These are phyloP conservation scores for Papilio gigon DNA, from an alignment of 2,888 invertebrate species.

Conservation along the genomic window DNA sequence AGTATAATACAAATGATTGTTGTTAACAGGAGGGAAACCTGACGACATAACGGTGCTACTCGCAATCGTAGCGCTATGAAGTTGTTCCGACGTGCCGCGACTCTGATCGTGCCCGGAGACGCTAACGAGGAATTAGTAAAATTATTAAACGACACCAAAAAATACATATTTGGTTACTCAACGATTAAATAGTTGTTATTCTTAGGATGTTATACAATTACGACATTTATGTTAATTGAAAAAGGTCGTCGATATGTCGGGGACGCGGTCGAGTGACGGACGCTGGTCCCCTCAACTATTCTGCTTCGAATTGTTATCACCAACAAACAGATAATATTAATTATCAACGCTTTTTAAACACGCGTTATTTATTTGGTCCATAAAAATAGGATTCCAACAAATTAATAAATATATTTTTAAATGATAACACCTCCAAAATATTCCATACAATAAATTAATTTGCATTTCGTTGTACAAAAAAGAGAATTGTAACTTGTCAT, in stretches of 20 bases:
- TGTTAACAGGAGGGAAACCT: slow-evolving; percentile 95
- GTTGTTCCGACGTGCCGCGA: slow-evolving; percentile 70
- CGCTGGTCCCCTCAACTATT: slow-evolving; percentile 38
- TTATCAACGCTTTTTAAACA: neutral
- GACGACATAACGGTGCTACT: slow-evolving; percentile 99
- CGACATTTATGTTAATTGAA: slow-evolving; percentile 25
- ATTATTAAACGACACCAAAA: slow-evolving; percentile 74
- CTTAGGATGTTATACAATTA: slow-evolving; percentile 21
- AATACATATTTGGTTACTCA: slow-evolving; percentile 41
- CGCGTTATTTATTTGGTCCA: neutral
- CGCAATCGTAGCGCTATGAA: slow-evolving; percentile 93
- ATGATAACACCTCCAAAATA: neutral
- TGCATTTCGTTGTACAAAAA: neutral
- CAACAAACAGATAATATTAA: slow-evolving; percentile 2
- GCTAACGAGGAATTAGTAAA: slow-evolving; percentile 62
- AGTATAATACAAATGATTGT: slow-evolving; percentile 49
- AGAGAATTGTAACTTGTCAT: neutral
- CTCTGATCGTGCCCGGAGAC: slow-evolving; percentile 58
- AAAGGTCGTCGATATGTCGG: slow-evolving; percentile 1
- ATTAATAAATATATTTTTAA: neutral
- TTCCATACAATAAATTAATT: neutral
- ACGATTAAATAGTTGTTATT: slow-evolving; percentile 31
- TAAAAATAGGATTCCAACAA: neutral
- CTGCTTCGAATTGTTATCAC: slow-evolving; percentile 1
- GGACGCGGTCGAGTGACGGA: too few species aligned